Percentiles rank a stretch among this genome's conserved stretches.
Conservation (phyloP, 2,797 vertebrate species). For the Parauchenoglanis punctatus region DNA sequence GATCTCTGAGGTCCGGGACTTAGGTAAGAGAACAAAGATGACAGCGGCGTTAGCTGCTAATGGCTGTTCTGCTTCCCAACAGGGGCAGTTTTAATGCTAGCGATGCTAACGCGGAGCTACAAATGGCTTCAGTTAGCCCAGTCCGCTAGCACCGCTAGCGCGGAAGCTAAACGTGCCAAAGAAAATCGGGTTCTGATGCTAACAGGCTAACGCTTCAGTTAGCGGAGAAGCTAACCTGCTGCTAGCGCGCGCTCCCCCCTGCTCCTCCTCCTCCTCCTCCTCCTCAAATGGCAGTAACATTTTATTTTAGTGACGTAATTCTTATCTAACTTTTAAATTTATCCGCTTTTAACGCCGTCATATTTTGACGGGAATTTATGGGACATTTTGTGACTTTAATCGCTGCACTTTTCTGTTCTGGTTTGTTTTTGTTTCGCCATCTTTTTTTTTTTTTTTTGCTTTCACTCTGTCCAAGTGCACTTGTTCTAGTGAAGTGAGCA, state of each 20-base stretch:
- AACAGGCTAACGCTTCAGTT: constrained; percentile 38
- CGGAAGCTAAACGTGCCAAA: constrained; percentile 61
- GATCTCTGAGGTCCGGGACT: constrained; percentile 60
- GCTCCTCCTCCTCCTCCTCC: neutral
- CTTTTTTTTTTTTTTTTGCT: constrained; percentile 23
- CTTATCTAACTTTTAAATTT: constrained; percentile 43
- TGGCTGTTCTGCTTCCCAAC: constrained; percentile 69
- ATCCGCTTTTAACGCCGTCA: neutral
- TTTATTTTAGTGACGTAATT: constrained; percentile 57
- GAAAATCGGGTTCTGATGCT: neutral
- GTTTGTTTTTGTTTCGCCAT: constrained; percentile 22
- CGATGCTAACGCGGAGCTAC: constrained; percentile 46
- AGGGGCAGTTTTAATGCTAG: constrained; percentile 65
- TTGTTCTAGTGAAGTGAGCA: constrained; percentile 40
- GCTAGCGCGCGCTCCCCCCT: constrained; percentile 23
- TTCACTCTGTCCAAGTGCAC: constrained; percentile 55
- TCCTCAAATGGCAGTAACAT: constrained; percentile 53
- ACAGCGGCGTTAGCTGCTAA: constrained; percentile 64
- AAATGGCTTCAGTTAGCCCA: constrained; percentile 68
- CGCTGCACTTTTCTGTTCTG: neutral
- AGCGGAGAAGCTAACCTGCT: constrained; percentile 63
- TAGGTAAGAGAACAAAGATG: constrained; percentile 72
- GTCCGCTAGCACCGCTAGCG: constrained; percentile 65
- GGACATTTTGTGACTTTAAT: constrained; percentile 7
- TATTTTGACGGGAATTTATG: neutral